Conservation (phyloP, 2,113 vertebrate genomes). For the Heterocephalus glaber region DNA sequence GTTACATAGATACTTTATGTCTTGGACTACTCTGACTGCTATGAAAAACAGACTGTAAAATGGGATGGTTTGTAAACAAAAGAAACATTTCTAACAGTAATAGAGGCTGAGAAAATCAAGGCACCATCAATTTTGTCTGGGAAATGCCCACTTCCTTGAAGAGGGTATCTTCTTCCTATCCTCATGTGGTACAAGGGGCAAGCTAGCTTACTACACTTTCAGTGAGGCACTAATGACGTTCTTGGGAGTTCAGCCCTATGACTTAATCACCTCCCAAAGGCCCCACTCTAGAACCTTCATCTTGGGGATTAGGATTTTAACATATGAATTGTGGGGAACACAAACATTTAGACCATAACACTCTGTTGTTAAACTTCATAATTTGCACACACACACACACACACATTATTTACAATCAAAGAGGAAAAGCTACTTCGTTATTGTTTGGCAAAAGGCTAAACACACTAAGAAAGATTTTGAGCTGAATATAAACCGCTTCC, state of each 20-base stretch:
- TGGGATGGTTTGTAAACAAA: neutral
- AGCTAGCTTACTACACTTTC: neutral
- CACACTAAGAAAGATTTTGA: neutral
- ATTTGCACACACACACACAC: neutral
- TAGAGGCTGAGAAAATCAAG: neutral
- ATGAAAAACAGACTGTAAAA: neutral
- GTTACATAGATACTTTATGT: neutral
- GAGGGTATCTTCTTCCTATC: too few relatives aligned
- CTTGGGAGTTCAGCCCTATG: neutral
- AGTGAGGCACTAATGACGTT: neutral
- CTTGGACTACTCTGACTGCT: neutral
- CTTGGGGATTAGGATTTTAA: neutral
- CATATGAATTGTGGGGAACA: neutral
- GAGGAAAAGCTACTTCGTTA: neutral
- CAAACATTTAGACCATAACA: neutral
- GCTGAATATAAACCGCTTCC: neutral
- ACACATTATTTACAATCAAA: neutral
- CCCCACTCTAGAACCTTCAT: neutral
- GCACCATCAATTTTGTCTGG: too few relatives aligned
- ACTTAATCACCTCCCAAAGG: neutral
- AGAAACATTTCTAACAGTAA: neutral
- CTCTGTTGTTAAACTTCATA: neutral
- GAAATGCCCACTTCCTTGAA: neutral
- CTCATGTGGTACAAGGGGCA: neutral
- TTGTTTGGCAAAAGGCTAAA: neutral